Base-by-base conservation (phyloP, 30 jellyfish, hydroid and myxozoan genomes). In the Morbakka virulenta region DNA sequence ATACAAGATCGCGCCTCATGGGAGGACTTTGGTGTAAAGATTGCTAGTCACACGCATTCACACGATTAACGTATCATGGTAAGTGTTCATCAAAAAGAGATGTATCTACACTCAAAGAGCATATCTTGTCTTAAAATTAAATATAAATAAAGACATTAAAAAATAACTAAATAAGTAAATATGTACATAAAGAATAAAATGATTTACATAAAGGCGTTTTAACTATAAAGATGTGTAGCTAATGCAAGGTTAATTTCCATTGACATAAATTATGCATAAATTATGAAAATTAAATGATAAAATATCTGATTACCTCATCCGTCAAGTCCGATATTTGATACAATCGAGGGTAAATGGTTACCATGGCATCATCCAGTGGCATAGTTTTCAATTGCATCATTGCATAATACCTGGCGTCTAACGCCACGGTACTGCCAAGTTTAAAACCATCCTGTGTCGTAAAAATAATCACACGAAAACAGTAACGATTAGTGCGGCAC, bases 381-480 rank as follows among this genome's bases (percentile, higher is more conserved):
- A 74, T 67, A 17, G 93, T 84, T 66, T 91, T 91, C 22, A 83
- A 72, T 65, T 84, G 87, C 61, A 81, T 76, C 79, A 83, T 22
- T 51, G 95, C 32, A 69, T 64, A 47, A 29, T 83, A 91, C 22
- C 98, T 76, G 6, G 91, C 41, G 74, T 91, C 98, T 33, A 91
- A 67, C 9, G 94, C 11, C 1, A 65, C 87, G 30, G 88, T 82
- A 73, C 89, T 78, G 35, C 98, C 98, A 52, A 91, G 94, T 29
- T 87, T 61, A 31, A 91, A 79, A 20, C 96, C 96, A 3, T 83
- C 98, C 98, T 91, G 73, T 14, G 64, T 28, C n/a, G n/a, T n/a
- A n/a, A n/a, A n/a, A n/a, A n/a, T n/a, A n/a, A n/a, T n/a, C n/a
- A n/a, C n/a, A n/a, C n/a, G n/a, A n/a, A n/a, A n/a, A n/a, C n/a